Percentiles rank a stretch among this genome's conserved stretches.
Evolutionary conservation across 2,113 vertebrate genomes (phyloP).

Genomic region (Cichladusa arquata): DNA sequence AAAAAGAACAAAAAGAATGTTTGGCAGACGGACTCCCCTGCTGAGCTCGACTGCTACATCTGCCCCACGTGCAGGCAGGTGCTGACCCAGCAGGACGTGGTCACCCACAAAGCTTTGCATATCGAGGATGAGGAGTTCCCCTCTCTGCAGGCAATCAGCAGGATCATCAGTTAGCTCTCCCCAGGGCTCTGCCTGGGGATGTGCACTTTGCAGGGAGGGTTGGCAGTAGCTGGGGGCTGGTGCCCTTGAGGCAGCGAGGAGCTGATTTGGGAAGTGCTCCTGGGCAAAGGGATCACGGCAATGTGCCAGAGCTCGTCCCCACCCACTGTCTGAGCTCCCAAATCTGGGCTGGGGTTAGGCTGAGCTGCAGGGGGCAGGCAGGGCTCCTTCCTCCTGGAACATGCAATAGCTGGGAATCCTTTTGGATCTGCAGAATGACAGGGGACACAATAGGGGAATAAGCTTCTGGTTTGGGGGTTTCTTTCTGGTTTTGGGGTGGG

Average conservation of each 20-base stretch:
- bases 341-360: not conserved
- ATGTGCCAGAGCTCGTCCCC: not conserved
- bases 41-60: constrained; percentile 86
- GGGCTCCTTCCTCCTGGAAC: not conserved
- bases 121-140: constrained; percentile 89
- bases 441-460: not conserved
- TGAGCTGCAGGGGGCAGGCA: not conserved
- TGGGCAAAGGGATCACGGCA: not conserved
- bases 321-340: not conserved
- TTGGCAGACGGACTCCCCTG: constrained; percentile 77
- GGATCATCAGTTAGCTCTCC: constrained; percentile 87
- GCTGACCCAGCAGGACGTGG: constrained; percentile 85
- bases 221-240: not conserved
- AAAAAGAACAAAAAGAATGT: constrained; percentile 87
- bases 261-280: not conserved
- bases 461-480: not conserved
- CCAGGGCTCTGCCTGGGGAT: not conserved
- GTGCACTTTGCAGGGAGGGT: constrained; percentile 24
- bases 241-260: not conserved
- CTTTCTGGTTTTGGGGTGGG: not conserved
- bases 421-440: not conserved
- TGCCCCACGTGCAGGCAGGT: constrained; percentile 94
- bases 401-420: not conserved
- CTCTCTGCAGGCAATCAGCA: constrained; percentile 90
- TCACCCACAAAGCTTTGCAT: constrained; percentile 88